Base-by-base conservation (phyloP, 2,113 vertebrate species). In the Heterotilapia buettikoferi region DNA sequence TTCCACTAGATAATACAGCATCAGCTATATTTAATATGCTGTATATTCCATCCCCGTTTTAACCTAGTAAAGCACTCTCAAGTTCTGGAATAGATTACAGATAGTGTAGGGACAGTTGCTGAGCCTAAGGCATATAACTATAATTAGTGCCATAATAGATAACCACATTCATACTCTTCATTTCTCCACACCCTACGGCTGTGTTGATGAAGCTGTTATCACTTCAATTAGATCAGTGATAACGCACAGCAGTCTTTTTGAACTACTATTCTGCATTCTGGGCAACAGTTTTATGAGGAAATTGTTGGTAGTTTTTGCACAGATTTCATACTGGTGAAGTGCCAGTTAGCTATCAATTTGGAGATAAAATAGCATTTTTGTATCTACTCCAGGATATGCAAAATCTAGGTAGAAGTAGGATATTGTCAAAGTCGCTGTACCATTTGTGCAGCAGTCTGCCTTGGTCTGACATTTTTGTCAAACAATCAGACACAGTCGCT, bases 61-160 rank as follows among this genome's bases (percentile, higher is more conserved):
- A 88, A 87, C 68, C 71, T 59, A 84, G 89, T 73, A 21, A 87
- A 89, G 80, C 59, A 83, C 84, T 92, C 91, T 94, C 83, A 90
- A 86, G 81, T 83, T 90, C 82, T 68, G 90, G 68, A 91, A 88
- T 81, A 87, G 79, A 95, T 89, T 80, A 80, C 84, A 88, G 88
- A 91, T 86, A 89, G 84, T 12, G 31, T 78, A 31, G 83, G 89
- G 91, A 92, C 94, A 92, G 91, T 95, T 94, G 90, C 89, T 86
- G 73, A 84, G 92, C 93, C 88, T 29, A 59, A 88, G 94, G 94
- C 91, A n/a, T 84, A 86, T 61, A 92, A 80, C 93, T 93, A 93
- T 94, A 96, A 95, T 95, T 95, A 93, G 86, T 43, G 6, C 19
- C 82, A 89, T 95, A 92, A 93, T 87, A 93, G 90, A 92, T 90